Conservation (phyloP, 2,113 vertebrate species). For the Otocyon megalotis region DNA sequence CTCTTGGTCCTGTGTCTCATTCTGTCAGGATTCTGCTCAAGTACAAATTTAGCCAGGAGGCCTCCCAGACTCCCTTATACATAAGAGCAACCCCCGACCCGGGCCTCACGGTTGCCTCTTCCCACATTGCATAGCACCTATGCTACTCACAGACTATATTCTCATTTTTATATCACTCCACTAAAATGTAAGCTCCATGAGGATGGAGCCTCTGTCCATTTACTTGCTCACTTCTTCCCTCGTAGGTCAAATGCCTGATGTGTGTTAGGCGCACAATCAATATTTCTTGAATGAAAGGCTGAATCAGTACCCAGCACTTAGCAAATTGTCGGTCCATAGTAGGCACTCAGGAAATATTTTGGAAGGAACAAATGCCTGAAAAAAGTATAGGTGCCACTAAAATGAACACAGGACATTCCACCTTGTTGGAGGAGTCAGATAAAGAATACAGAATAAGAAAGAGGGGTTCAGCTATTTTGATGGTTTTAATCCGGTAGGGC, state of each 20-base stretch:
- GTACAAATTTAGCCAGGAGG: background rate
- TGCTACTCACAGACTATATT: background rate
- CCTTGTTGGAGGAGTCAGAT: background rate
- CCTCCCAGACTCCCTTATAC: background rate
- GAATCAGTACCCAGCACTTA: background rate
- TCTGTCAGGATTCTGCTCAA: background rate
- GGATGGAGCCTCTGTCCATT: background rate
- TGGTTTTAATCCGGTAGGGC: background rate
- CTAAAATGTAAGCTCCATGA: background rate
- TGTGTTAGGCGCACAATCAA: background rate
- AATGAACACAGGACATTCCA: background rate
- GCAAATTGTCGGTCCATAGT: background rate
- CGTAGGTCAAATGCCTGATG: background rate
- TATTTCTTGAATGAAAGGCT: background rate
- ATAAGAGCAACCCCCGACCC: background rate
- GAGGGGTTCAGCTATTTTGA: background rate
- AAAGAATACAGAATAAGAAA: background rate
- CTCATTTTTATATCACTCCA: background rate
- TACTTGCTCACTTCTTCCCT: background rate
- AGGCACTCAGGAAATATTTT: background rate
- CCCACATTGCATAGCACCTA: too few relatives aligned
- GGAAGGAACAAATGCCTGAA: background rate
- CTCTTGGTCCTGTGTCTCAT: background rate
- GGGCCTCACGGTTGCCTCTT: accelerated
- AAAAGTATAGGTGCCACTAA: background rate